These are phyloP conservation scores for Chalcis sispes DNA, from an alignment of 2,888 invertebrate species.

Conservation along the genomic window DNA sequence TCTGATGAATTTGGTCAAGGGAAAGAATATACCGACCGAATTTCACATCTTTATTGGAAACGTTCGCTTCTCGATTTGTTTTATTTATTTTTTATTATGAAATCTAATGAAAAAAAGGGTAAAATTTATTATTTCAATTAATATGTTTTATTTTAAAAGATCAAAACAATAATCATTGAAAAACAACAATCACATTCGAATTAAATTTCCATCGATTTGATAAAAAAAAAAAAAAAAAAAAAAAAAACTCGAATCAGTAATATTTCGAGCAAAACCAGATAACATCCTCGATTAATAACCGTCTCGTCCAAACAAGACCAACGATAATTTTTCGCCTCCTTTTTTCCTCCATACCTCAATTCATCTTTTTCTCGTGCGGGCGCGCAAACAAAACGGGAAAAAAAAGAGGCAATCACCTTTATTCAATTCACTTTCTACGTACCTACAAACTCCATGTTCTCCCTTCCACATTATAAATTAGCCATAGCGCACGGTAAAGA, in stretches of 20 bases:
- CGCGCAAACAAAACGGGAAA: too few relatives aligned
- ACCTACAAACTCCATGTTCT: not conserved
- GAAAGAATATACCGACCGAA: too few relatives aligned
- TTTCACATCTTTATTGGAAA: too few relatives aligned
- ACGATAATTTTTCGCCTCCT: not conserved
- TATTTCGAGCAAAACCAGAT: not conserved
- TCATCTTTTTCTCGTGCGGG: too few relatives aligned
- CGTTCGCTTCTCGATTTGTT: too few relatives aligned
- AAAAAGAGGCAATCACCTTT: conserved; percentile 4
- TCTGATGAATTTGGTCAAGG: too few relatives aligned
- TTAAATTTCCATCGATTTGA: too few relatives aligned
- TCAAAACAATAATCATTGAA: too few relatives aligned
- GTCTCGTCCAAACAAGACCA: not conserved
- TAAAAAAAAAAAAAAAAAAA: too few relatives aligned
- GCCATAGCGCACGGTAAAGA: not conserved
- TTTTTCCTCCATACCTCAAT: not conserved
- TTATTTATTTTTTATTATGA: too few relatives aligned
- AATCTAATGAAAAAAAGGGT: not conserved
- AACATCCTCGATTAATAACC: conserved; percentile 10
- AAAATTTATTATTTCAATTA: too few relatives aligned
- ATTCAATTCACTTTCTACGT: conserved; percentile 32
- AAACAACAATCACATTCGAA: too few relatives aligned
- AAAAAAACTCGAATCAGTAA: not conserved
- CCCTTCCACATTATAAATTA: conserved; percentile 28
- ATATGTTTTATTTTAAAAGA: not conserved